These are phyloP conservation scores for Spilogale gracilis DNA, from an alignment of 2,113 vertebrate genomes.

Conservation along the genomic window DNA sequence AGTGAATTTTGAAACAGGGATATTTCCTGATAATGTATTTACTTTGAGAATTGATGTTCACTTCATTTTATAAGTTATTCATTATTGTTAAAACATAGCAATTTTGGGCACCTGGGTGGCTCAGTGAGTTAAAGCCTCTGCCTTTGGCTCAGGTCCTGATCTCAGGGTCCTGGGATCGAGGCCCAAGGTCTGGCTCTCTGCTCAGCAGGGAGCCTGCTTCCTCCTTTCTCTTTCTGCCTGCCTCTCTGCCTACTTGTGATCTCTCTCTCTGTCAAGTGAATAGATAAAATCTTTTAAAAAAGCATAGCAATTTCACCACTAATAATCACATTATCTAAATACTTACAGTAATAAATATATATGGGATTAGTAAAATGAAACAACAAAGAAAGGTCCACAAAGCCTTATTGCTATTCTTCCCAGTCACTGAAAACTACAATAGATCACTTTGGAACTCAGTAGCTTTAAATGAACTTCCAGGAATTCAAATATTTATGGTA, in stretches of 20 bases:
- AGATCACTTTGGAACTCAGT: conserved; percentile 4
- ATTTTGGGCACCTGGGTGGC: neutral
- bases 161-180: too few species aligned
- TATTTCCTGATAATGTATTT: neutral
- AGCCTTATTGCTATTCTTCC: neutral
- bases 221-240: too few species aligned
- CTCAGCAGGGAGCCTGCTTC: too few species aligned
- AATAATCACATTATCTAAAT: neutral
- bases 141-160: too few species aligned
- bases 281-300: neutral
- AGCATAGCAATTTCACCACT: neutral
- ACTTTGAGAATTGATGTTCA: neutral
- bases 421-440: neutral
- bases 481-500: conserved; percentile 74
- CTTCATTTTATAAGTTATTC: neutral
- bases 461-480: conserved; percentile 62
- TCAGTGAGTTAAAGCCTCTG: too few species aligned
- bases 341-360: neutral
- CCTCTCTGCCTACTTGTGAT: too few species aligned
- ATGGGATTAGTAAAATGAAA: neutral
- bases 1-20: neutral
- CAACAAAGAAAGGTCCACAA: neutral
- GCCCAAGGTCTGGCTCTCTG: too few species aligned
- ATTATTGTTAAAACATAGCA: neutral
- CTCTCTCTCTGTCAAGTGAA: too few species aligned